phyloP scores from a whole-genome alignment of 2,113 vertebrate species.

The Diphyllodes magnificus region DNA sequence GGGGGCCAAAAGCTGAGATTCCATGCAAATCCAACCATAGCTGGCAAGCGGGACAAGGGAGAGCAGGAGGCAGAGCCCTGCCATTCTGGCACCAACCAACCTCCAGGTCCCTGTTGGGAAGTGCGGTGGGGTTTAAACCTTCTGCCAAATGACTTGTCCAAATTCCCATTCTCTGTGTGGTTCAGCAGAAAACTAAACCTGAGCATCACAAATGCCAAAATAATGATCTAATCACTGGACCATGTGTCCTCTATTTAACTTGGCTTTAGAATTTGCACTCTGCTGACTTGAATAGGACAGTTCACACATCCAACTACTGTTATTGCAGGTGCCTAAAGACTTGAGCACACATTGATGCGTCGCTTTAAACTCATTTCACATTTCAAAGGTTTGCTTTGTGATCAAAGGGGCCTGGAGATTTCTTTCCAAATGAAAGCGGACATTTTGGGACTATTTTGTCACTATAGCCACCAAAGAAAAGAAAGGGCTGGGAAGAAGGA shows the following conservation, averaged over 20 bases:
- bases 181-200: conserved; percentile 22
- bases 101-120: background rate
- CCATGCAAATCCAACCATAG: background rate
- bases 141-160: background rate
- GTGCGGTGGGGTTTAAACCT: background rate
- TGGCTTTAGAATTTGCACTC: conserved; percentile 31
- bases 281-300: background rate
- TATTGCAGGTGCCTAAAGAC: conserved; percentile 59
- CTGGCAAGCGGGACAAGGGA: background rate
- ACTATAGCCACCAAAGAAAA: background rate
- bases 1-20: background rate
- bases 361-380: conserved; percentile 45
- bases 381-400: conserved; percentile 58
- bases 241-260: conserved; percentile 45
- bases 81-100: background rate
- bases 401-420: conserved; percentile 23
- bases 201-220: conserved; percentile 18
- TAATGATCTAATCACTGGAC: conserved; percentile 29
- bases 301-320: conserved; percentile 17
- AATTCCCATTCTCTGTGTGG: background rate
- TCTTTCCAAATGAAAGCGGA: conserved; percentile 16
- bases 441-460: background rate
- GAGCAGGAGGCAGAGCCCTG: background rate
- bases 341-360: conserved; percentile 2
- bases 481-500: background rate